A percentile compares a stretch with the other conserved stretches of the same genome.
Evolutionary conservation across 2,797 vertebrate genomes (phyloP).

Genomic region (Acrossocheilus wenchowensis): DNA sequence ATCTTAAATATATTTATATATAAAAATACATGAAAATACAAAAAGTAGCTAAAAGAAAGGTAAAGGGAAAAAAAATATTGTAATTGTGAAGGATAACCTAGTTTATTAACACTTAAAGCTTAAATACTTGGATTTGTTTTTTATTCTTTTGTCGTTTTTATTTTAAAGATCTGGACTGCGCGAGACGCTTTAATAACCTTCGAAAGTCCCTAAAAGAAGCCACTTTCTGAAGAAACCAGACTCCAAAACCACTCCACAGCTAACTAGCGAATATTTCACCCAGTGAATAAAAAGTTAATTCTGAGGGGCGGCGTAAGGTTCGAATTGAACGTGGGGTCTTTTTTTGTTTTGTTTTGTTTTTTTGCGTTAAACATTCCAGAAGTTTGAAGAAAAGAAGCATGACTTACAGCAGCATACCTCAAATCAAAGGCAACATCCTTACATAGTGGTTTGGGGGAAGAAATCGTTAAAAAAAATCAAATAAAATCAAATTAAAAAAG

Average conservation of each 20-base stretch:
- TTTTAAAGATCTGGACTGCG: constrained; percentile 66
- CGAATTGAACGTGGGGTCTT: constrained; percentile 44
- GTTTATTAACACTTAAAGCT: constrained; percentile 78
- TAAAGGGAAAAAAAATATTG: constrained; percentile 69
- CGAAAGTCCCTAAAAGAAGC: constrained; percentile 43
- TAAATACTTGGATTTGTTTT: constrained; percentile 69
- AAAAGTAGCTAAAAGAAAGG: constrained; percentile 77
- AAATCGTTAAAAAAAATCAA: constrained; percentile 46
- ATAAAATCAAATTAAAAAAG: not conserved
- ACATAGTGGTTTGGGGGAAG: constrained; percentile 66
- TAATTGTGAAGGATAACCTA: constrained; percentile 71
- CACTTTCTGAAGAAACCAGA: constrained; percentile 48
- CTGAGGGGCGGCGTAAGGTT: constrained; percentile 6
- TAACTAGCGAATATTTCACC: constrained; percentile 47
- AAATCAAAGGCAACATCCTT: constrained; percentile 77
- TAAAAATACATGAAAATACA: constrained; percentile 83
- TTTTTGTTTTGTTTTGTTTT: constrained; percentile 29
- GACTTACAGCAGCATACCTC: constrained; percentile 77
- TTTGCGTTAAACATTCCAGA: constrained; percentile 67
- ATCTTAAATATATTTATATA: constrained; percentile 82
- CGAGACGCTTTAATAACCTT: constrained; percentile 62
- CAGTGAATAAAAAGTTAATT: constrained; percentile 42
- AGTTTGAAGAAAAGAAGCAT: constrained; percentile 69
- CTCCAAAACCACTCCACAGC: constrained; percentile 46
- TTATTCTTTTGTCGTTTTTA: constrained; percentile 22